These are phyloP conservation scores for Ichneumon xanthorius DNA, from an alignment of 2,888 invertebrate genomes.

Conservation along the genomic window DNA sequence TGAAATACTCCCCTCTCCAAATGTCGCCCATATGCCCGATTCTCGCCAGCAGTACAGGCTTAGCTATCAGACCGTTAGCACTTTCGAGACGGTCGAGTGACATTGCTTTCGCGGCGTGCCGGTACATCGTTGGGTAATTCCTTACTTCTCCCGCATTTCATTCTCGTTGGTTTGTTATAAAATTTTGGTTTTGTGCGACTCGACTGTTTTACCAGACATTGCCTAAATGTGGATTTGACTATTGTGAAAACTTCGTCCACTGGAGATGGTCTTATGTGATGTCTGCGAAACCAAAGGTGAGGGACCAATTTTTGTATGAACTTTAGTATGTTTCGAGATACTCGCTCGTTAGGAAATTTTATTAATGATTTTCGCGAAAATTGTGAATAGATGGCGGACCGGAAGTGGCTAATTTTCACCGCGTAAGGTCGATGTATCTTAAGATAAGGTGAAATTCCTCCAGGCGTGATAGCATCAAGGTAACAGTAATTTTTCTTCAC, in stretches of 20 bases:
- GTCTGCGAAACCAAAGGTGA: constrained; percentile 81
- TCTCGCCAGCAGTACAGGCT: constrained; percentile 78
- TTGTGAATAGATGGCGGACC: constrained; percentile 38
- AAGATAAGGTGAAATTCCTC: not conserved
- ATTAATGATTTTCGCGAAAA: not conserved
- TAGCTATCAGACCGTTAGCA: constrained; percentile 81
- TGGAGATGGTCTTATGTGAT: constrained; percentile 81
- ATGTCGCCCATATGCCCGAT: constrained; percentile 77
- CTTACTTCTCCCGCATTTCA: not conserved
- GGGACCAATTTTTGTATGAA: constrained; percentile 11
- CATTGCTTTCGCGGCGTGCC: constrained; percentile 45
- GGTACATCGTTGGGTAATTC: not conserved
- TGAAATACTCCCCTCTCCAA: constrained; percentile 73
- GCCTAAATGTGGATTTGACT: constrained; percentile 50
- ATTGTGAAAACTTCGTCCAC: constrained; percentile 37
- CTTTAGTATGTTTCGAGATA: not conserved
- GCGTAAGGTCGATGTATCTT: not conserved
- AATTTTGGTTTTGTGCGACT: not conserved
- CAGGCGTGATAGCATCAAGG: not conserved
- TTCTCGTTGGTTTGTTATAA: not conserved
- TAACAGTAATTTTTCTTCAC: not conserved
- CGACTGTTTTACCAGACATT: constrained; percentile 2
- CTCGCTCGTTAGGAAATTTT: not conserved
- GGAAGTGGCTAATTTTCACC: constrained; percentile 40
- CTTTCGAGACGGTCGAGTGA: constrained; percentile 69